These are phyloP conservation scores for Chrysochloris asiatica DNA, from an alignment of 2,113 vertebrate genomes.

Conservation along the genomic window DNA sequence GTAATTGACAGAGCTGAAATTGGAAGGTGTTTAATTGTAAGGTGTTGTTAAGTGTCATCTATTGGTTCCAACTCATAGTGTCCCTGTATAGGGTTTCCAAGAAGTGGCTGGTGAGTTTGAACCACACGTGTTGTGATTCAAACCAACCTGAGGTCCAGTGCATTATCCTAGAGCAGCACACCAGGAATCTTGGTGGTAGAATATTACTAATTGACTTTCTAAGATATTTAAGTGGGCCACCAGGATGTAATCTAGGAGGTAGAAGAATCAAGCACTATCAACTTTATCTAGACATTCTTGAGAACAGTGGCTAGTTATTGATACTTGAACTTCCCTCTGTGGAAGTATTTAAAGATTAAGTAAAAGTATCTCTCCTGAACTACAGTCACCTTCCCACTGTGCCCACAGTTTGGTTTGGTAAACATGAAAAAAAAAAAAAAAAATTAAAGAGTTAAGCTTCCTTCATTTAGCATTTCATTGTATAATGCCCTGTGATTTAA, in stretches of 20 bases:
- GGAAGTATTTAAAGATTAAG: conserved; percentile 7
- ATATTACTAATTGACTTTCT: background rate
- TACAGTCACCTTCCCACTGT: background rate
- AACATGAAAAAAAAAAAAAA: background rate
- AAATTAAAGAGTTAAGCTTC: background rate
- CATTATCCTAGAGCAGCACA: too few species aligned
- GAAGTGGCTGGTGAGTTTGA: too few species aligned
- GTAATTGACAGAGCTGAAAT: background rate
- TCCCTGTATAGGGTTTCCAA: too few species aligned
- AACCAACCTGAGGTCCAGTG: too few species aligned
- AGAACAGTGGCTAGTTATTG: background rate
- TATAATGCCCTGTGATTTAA: conserved; percentile 42
- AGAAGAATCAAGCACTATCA: background rate
- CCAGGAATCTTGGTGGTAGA: too few species aligned
- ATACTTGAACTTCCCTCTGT: background rate
- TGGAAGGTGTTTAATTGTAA: background rate
- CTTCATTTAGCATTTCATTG: background rate
- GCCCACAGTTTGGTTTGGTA: background rate
- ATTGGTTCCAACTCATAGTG: too few species aligned
- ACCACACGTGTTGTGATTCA: too few species aligned
- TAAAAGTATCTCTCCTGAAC: background rate
- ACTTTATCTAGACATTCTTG: background rate
- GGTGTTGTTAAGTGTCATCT: too few species aligned
- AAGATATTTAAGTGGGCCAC: background rate
- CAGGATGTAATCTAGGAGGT: background rate